Percentiles rank a stretch among this genome's conserved stretches.
These are phyloP conservation scores for Phoebastria nigripes DNA, from an alignment of 2,797 vertebrate genomes.

Conservation along the genomic window DNA sequence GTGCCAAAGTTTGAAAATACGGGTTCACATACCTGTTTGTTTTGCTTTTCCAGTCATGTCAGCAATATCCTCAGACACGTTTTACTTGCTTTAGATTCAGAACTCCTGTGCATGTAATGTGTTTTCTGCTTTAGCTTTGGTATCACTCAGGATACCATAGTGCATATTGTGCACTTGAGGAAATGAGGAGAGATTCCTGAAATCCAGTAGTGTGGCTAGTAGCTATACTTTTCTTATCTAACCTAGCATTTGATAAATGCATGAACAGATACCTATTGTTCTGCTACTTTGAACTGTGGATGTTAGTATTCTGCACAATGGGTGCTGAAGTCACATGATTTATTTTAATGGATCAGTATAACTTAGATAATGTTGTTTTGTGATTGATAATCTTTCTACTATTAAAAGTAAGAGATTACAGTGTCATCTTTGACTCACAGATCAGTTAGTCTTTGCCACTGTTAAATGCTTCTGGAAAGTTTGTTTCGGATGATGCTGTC, in stretches of 20 bases:
- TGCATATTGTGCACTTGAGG: background rate
- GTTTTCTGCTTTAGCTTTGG: background rate
- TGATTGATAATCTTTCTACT: background rate
- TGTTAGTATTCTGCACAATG: background rate
- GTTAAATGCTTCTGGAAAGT: background rate
- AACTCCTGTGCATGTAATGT: background rate
- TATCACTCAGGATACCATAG: background rate
- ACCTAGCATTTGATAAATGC: background rate
- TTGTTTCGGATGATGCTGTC: background rate
- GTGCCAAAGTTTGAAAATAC: background rate
- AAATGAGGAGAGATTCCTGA: background rate
- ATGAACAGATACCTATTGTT: background rate
- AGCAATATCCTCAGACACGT: background rate
- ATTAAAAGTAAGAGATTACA: background rate
- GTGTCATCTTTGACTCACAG: background rate
- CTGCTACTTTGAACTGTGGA: background rate
- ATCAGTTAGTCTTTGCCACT: background rate
- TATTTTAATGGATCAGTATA: background rate
- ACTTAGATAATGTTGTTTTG: background rate
- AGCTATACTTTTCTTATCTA: background rate
- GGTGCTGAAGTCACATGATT: background rate
- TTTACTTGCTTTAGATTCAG: background rate
- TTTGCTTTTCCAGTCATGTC: background rate
- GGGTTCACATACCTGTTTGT: background rate
- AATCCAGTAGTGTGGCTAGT: background rate